A percentile compares a stretch with the other conserved stretches of the same genome.
These are phyloP conservation scores for Asbolus verrucosus DNA, from an alignment of 1,140 invertebrate genomes.

Conservation along the genomic window DNA sequence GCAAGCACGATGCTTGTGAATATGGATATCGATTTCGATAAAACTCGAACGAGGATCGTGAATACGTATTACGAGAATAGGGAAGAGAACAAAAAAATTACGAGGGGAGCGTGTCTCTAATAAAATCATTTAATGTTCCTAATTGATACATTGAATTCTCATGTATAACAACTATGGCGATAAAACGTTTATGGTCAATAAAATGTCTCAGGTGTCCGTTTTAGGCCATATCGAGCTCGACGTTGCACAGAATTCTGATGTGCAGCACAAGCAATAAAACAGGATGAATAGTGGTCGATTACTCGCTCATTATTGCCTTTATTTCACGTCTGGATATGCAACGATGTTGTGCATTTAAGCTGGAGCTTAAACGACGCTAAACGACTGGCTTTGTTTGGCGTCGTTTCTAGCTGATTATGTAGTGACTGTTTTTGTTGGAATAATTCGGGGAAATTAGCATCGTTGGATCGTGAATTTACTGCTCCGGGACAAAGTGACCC, in stretches of 20 bases:
- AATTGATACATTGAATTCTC: constrained; percentile 17
- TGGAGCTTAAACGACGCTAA: constrained; percentile 12
- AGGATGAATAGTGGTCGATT: too few species aligned
- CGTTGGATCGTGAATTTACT: constrained; percentile 22
- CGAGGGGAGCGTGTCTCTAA: background rate
- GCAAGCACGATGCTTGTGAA: too few species aligned
- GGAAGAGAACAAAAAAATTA: constrained; percentile 15
- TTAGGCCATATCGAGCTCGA: too few species aligned
- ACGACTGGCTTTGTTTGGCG: constrained; percentile 12
- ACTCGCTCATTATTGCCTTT: too few species aligned
- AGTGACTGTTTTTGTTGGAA: constrained; percentile 8
- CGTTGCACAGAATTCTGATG: too few species aligned
- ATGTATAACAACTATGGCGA: constrained; percentile 11
- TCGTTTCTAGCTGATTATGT: constrained; percentile 4
- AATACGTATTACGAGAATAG: constrained; percentile 19
- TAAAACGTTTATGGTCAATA: constrained; percentile 24
- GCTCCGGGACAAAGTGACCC: constrained; percentile 21
- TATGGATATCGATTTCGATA: constrained; percentile 35
- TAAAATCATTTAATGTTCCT: constrained; percentile 6
- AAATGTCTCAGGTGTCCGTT: constrained; percentile 25
- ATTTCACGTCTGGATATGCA: constrained; percentile 6
- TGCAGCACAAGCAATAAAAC: too few species aligned
- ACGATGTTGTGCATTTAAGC: constrained; percentile 18
- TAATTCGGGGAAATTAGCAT: constrained; percentile 20
- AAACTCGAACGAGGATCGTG: constrained; percentile 17